phyloP scores from a whole-genome alignment of 2,888 invertebrate species.

The Rugalucina vietnamica region DNA sequence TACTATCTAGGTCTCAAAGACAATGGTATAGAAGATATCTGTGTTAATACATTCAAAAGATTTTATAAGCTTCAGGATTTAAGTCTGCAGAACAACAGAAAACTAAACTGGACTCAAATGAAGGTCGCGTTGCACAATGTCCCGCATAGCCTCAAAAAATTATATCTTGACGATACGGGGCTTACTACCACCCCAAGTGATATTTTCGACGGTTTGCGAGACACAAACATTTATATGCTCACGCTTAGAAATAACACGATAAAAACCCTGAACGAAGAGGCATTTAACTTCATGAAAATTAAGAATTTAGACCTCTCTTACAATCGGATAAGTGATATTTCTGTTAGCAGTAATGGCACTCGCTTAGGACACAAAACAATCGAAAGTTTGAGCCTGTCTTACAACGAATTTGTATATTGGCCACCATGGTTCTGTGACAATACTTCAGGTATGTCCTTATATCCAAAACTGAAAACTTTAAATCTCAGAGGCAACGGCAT shows the following conservation, averaged over 20 bases:
- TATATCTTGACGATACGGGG: background rate
- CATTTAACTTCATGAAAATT: background rate
- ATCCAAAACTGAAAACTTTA: background rate
- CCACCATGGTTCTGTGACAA: conserved; percentile 2
- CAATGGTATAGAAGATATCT: background rate
- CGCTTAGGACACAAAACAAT: background rate
- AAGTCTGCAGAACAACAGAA: background rate
- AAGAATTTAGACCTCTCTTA: background rate
- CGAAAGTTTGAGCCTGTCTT: background rate
- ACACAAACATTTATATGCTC: background rate
- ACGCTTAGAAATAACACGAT: background rate
- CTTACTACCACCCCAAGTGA: background rate
- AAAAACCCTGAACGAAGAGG: background rate
- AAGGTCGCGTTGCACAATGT: background rate
- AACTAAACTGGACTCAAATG: background rate
- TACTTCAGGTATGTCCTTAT: background rate
- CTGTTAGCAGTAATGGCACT: background rate
- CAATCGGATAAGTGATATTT: background rate
- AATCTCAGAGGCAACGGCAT: background rate
- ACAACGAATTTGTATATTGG: background rate
- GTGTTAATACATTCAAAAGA: background rate
- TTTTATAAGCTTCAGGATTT: background rate
- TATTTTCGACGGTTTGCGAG: background rate
- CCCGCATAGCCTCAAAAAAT: background rate
- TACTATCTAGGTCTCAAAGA: background rate